Evolutionary conservation across 2,888 invertebrate genomes (phyloP), one percentile per base, ranked within the genome.

Genomic region (Rhodophaea formosa): DNA sequence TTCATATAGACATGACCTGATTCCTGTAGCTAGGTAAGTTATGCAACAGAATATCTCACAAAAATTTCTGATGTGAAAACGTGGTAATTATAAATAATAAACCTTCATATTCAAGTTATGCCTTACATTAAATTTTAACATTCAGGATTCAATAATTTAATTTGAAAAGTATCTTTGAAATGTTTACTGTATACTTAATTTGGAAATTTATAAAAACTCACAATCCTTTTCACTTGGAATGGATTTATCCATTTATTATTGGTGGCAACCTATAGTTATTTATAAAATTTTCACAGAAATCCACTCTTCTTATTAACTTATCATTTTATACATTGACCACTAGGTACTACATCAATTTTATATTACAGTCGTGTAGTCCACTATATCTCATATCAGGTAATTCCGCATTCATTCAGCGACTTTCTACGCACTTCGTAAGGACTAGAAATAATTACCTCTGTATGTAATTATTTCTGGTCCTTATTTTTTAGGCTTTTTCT

Each of bases 291-390:
- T 23, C 23, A 3, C 23, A 23, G 5, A 42, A 53, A 29, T 30
- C 3, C 35, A 39, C 35, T 51, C 29, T 10, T 23, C 29, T 59
- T 49, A 56, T 42, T 57, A 51, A 57, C 35, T 39, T 49, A 56
- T 39, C 56, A 56, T 32, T 65, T 59, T 62, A 60, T 59, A 61
- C 62, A 62, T 56, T 59, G 63, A 62, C 58, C 61, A 62, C 61
- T 59, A n/a, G n/a, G n/a, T n/a, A 65, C 62, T 59, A 65, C 62
- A 66, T 62, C 62, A 64, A 63, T 56, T 62, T 67, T 67, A 67
- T 59, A 62, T 64, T 61, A 62, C 62, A 59, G 57, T 56, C 54
- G 44, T 32, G 42, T 55, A 56, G 23, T 62, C 54, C 60, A 62
- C 59, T 61, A 46, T 30, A 43, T 47, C 53, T 57, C 58, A 23